Evolutionary conservation across 2,113 vertebrate genomes (phyloP).

Genomic region (Odontophorus gujanensis): DNA sequence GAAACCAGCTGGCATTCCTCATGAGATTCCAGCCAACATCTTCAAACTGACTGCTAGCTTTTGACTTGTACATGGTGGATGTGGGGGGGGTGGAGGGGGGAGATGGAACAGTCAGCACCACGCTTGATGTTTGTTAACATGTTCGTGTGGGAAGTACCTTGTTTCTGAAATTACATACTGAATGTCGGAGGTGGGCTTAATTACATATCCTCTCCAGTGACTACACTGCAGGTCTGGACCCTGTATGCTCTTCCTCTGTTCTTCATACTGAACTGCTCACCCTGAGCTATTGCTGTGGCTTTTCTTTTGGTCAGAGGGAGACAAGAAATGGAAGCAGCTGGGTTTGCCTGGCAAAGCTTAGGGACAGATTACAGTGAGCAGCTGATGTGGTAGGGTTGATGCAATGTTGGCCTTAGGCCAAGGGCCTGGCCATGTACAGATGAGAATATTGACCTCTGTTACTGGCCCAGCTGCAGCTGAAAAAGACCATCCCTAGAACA

Average conservation of each 20-base stretch:
- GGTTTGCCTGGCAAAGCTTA: neutral
- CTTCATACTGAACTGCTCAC: neutral
- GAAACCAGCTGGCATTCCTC: neutral
- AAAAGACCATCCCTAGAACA: neutral
- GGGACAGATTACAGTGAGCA: neutral
- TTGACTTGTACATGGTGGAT: neutral
- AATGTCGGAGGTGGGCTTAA: neutral
- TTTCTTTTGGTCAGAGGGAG: neutral
- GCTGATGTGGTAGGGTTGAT: constrained; percentile 2
- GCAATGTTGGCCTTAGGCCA: neutral
- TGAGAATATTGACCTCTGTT: neutral
- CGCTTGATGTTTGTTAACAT: neutral
- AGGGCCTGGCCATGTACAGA: neutral
- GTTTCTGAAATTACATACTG: neutral
- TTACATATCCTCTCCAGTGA: neutral
- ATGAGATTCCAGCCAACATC: neutral
- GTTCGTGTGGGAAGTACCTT: neutral
- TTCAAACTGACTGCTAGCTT: neutral
- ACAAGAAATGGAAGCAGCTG: neutral
- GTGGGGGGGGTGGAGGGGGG: no score
- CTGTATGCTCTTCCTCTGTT: neutral
- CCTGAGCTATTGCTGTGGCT: neutral
- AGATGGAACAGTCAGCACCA: neutral
- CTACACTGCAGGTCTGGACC: neutral
- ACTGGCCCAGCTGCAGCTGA: constrained; percentile 3